Conservation (phyloP, 2,888 invertebrate genomes). For the Agapostemon virescens region DNA sequence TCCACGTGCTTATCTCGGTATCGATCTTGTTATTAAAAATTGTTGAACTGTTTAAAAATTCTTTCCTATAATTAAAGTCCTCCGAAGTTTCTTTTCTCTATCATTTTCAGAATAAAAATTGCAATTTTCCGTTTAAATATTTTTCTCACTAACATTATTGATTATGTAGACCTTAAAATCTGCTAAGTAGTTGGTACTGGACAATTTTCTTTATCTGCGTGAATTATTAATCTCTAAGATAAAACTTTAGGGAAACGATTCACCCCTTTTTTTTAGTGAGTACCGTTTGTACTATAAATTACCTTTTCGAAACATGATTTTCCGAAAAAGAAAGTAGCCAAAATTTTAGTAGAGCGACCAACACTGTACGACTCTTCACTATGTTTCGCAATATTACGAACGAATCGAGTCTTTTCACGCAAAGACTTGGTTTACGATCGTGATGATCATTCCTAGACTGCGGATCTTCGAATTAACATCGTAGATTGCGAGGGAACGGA, state of each 20-base stretch:
- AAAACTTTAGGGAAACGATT: not conserved
- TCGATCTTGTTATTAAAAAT: too few relatives aligned
- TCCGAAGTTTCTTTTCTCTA: not conserved
- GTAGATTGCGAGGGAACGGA: not conserved
- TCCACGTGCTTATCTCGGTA: not conserved
- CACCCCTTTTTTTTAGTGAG: not conserved
- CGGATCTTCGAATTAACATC: not conserved
- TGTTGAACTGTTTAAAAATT: slow-evolving; percentile 3
- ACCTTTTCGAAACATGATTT: not conserved
- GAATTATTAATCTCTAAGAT: not conserved
- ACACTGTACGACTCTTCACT: not conserved
- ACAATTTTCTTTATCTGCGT: not conserved
- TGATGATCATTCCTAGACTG: not conserved
- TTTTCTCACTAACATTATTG: not conserved
- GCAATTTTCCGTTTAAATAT: not conserved
- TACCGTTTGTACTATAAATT: not conserved
- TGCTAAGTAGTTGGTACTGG: slow-evolving; percentile 5
- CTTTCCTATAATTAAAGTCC: not conserved
- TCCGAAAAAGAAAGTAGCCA: not conserved
- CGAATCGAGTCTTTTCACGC: not conserved
- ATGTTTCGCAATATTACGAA: too few relatives aligned
- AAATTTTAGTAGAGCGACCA: not conserved
- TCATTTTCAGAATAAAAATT: too few relatives aligned
- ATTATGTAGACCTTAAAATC: slow-evolving; percentile 5
- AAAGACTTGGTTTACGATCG: not conserved